phyloP scores from a whole-genome alignment of 2,797 vertebrate genomes.

The Hyperoplus lanceolatus region DNA sequence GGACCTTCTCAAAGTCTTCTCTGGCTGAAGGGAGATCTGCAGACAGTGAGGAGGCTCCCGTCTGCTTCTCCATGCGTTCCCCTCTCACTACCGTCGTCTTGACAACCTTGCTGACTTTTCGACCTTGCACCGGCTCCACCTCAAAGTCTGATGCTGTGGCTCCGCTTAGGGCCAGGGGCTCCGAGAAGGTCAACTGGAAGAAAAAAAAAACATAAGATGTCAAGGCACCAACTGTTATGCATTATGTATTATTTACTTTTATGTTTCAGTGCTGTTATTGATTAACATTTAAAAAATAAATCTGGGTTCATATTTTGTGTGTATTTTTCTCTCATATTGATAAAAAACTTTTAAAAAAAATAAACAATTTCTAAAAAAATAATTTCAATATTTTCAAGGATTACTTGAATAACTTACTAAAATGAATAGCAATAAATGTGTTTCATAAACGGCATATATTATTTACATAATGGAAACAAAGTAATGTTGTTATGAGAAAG shows the following conservation, averaged over 20 bases:
- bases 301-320: too few species aligned
- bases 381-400: not conserved
- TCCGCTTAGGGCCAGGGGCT: constrained; percentile 79
- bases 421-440: not conserved
- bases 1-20: constrained; percentile 97
- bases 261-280: not conserved
- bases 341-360: too few species aligned
- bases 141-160: constrained; percentile 89
- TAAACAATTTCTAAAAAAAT: too few species aligned
- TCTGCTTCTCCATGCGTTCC: constrained; percentile 92
- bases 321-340: too few species aligned
- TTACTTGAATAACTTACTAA: too few species aligned
- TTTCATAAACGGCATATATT: not conserved
- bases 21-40: constrained; percentile 94
- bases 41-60: constrained; percentile 90
- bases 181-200: constrained; percentile 89
- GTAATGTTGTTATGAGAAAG: not conserved
- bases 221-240: not conserved
- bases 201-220: not conserved
- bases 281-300: not conserved
- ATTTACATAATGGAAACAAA: not conserved
- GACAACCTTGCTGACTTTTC: constrained; percentile 96
- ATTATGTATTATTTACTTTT: not conserved
- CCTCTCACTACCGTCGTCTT: constrained; percentile 94
- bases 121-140: constrained; percentile 91